Base-by-base conservation (phyloP, 2,113 vertebrate species). In the Paramormyrops kingsleyae region DNA sequence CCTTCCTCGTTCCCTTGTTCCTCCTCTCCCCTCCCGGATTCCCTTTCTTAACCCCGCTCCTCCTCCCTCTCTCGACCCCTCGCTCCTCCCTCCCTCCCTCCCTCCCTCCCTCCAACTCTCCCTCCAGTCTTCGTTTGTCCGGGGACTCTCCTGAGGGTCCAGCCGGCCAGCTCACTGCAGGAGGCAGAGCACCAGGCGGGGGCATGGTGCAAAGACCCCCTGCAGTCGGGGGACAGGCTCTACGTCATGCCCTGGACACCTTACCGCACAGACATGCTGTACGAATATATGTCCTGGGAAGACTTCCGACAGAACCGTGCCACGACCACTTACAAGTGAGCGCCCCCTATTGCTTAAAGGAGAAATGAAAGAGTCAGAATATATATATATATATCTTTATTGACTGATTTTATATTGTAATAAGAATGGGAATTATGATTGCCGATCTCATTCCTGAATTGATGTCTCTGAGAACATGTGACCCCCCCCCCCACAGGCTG, bases 161-260 rank as follows among this genome's bases (percentile, higher is more conserved):
- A 97, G 93, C 92, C 97, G 10, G 93, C 97, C 92, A 98, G 97
- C 62, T 97, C 97, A 4, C 96, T 96, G 12, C 97, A 98, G 88
- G 97, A 99, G 90, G 97, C 97, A 0, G 97, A 98, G 91, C 97
- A 99, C 92, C 98, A 98, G 92, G 97, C 98, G 0, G 98, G 98
- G 21, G 97, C 98, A 0, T 99, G 98, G 98, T 99, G 98, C 93
- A 98, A 98, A 92, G 98, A 99, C 94, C 98, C 98, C 0, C 96
- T 99, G 83, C 98, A 99, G 92, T 97, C 98, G 0, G 98, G 98
- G 0, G 98, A 99, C 91, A 97, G 98, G 1, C 96, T 99, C 44
- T 99, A 99, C 62, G 97, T 98, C 90, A 97, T 99, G 97, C 97
- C 98, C 4, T 99, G 98, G 98, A 97, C 97, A 4, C 98, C 98